Evolutionary conservation across 2,113 vertebrate genomes (phyloP).

Genomic region (cattle (Bos taurus)): ARS-UCD2.0 NC_037347.1:69935001-69935500

Average conservation of each 20-base stretch:
- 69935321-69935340: background rate
- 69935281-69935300: too few relatives aligned
- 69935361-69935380: fast-evolving
- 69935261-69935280: background rate
- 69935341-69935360: background rate
- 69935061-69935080: too few relatives aligned
- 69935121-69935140: background rate
- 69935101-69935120: background rate
- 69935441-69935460: background rate
- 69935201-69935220: background rate
- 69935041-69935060: fast-evolving
- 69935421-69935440: background rate
- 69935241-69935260: background rate
- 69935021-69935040: background rate
- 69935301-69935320: background rate
- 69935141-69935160: background rate
- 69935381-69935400: background rate
- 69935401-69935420: background rate
- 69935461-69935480: background rate
- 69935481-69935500: background rate
- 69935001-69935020: too few relatives aligned
- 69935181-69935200: background rate
- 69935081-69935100: background rate
- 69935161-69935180: background rate
- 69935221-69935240: background rate